Percentiles rank a stretch among this genome's conserved stretches.
Evolutionary conservation across 2,113 vertebrate species (phyloP).

Genomic region (Cyanistes caeruleus): DNA sequence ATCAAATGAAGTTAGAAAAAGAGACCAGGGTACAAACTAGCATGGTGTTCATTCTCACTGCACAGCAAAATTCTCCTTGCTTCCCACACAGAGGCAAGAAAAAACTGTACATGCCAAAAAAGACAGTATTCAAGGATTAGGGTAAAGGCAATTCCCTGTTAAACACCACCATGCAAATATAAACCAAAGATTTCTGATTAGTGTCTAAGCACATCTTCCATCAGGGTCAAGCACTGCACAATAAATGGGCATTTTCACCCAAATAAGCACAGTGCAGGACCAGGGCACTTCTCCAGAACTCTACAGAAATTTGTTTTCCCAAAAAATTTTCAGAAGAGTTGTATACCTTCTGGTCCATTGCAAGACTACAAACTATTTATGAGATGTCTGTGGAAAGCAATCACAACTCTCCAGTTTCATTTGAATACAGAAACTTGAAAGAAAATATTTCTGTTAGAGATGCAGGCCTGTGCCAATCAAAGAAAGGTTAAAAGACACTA

Average conservation of each 20-base stretch:
- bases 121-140: not conserved
- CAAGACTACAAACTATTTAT: not conserved
- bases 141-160: not conserved
- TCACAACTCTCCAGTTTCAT: not conserved
- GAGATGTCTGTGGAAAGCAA: not conserved
- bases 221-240: not conserved
- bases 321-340: not conserved
- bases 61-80: not conserved
- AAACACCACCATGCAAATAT: not conserved
- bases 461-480: not conserved
- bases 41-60: not conserved
- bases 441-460: not conserved
- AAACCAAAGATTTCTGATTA: not conserved
- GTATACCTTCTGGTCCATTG: not conserved
- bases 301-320: not conserved
- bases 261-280: not conserved
- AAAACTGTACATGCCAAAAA: not conserved
- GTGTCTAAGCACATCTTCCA: not conserved
- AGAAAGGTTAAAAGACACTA: not conserved
- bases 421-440: not conserved
- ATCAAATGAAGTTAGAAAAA: not conserved
- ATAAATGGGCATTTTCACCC: not conserved
- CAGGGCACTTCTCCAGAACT: not conserved
- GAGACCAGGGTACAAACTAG: not conserved
- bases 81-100: not conserved